Conservation (phyloP, 2,797 vertebrate species). For the Sus cebifrons region DNA sequence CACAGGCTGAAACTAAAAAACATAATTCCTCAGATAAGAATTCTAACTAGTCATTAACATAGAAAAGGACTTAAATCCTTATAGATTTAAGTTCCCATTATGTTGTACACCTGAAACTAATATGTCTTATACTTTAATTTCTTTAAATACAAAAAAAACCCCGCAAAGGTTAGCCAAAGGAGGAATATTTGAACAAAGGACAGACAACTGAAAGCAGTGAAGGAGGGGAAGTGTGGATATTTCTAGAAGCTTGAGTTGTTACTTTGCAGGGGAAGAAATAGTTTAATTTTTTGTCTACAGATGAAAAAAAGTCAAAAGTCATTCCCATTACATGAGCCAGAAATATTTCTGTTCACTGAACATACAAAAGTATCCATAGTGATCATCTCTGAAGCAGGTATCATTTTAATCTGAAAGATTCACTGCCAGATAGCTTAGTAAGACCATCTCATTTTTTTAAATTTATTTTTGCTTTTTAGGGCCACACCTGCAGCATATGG, state of each 20-base stretch:
- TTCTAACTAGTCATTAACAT: background rate
- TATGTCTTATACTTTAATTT: background rate
- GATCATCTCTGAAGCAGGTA: background rate
- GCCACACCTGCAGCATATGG: too few species aligned
- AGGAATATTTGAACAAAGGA: background rate
- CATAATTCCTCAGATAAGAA: background rate
- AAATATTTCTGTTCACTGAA: background rate
- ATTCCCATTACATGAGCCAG: conserved; percentile 7
- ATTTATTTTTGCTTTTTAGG: too few species aligned
- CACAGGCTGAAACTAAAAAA: background rate
- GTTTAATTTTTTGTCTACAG: background rate
- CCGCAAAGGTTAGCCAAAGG: background rate
- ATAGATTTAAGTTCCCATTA: background rate
- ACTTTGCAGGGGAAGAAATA: background rate
- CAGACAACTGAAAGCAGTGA: background rate
- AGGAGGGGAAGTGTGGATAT: too few species aligned
- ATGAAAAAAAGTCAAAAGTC: background rate
- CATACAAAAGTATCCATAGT: background rate
- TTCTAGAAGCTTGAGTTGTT: background rate
- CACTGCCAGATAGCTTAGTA: conserved; percentile 19
- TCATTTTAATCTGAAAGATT: conserved; percentile 50
- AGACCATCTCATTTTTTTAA: background rate
- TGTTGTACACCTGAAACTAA: background rate
- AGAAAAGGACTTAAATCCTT: background rate
- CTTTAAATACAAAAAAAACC: background rate